These are phyloP conservation scores for Lophotis ruficrista DNA, from an alignment of 2,113 vertebrate species.

Conservation along the genomic window DNA sequence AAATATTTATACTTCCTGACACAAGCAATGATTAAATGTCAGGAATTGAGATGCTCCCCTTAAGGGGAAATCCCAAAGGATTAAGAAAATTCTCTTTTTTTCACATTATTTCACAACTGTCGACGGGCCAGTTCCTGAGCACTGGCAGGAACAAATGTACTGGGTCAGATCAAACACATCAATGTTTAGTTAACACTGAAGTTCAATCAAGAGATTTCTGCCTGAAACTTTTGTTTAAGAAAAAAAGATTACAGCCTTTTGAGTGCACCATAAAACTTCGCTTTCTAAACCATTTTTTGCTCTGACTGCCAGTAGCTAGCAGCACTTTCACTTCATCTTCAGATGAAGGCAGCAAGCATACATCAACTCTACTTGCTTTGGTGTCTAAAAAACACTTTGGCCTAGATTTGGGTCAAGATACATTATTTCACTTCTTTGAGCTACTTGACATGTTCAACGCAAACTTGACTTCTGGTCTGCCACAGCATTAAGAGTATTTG, in stretches of 20 bases:
- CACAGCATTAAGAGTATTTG: not conserved
- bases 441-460: not conserved
- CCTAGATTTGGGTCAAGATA: not conserved
- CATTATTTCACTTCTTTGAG: not conserved
- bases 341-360: slow-evolving; percentile 1
- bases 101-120: not conserved
- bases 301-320: not conserved
- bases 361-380: not conserved
- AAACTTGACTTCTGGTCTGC: not conserved
- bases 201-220: not conserved
- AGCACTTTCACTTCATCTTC: not conserved
- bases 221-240: not conserved
- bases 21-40: slow-evolving; percentile 35
- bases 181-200: not conserved
- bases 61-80: slow-evolving; percentile 20
- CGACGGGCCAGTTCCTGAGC: not conserved
- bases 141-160: not conserved
- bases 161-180: not conserved
- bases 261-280: not conserved
- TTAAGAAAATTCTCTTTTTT: slow-evolving; percentile 35
- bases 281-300: not conserved
- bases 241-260: not conserved
- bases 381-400: not conserved
- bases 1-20: slow-evolving; percentile 30
- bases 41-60: slow-evolving; percentile 3